Percentiles rank a stretch among this genome's conserved stretches.
These are phyloP conservation scores for Rhimphoctona megacephalus DNA, from an alignment of 2,888 invertebrate species.

Conservation along the genomic window DNA sequence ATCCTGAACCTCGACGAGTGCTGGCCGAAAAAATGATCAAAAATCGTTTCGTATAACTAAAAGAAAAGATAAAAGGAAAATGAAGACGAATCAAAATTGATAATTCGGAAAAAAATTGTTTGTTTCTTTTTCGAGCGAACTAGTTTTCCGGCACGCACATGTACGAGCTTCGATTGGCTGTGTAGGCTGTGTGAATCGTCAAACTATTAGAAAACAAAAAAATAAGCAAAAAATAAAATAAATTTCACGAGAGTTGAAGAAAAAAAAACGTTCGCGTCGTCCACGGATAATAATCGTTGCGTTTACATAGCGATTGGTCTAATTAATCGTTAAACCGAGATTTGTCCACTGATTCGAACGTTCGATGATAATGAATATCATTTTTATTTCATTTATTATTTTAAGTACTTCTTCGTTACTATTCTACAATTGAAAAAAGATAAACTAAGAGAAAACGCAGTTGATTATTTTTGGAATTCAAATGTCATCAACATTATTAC, in stretches of 20 bases:
- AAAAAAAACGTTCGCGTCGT: constrained; percentile 62
- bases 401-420: not conserved
- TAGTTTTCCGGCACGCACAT: constrained; percentile 36
- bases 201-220: constrained; percentile 47
- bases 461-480: constrained; percentile 22
- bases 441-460: not conserved
- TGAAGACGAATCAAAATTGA: constrained; percentile 5
- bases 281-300: constrained; percentile 73
- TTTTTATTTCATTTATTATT: constrained; percentile 57
- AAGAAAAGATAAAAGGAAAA: not conserved
- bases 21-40: constrained; percentile 14
- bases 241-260: constrained; percentile 58
- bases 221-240: constrained; percentile 40
- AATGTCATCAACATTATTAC: constrained; percentile 18
- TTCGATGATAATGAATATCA: constrained; percentile 78
- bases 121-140: constrained; percentile 35
- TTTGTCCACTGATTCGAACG: constrained; percentile 81
- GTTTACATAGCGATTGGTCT: constrained; percentile 79
- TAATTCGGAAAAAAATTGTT: constrained; percentile 31
- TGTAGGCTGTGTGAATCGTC: constrained; percentile 60
- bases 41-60: constrained; percentile 23
- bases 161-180: constrained; percentile 53
- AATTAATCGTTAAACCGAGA: constrained; percentile 77
- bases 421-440: not conserved
- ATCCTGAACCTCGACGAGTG: constrained; percentile 50